Evolutionary conservation across 2,797 vertebrate species (phyloP).

Genomic region (Tragelaphus oryx): DNA sequence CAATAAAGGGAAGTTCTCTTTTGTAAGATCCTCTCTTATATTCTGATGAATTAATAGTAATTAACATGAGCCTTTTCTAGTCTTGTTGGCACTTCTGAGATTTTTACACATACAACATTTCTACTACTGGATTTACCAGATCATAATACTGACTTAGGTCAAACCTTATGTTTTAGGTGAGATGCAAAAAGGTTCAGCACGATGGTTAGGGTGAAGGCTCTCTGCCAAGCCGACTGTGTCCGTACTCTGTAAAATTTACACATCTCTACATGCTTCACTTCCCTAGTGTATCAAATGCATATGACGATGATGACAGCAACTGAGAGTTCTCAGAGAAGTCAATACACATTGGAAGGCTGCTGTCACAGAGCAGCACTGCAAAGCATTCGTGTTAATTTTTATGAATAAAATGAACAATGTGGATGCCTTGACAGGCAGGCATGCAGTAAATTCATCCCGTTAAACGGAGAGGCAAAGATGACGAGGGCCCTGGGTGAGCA

Average conservation of each 20-base stretch:
- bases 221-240: neutral
- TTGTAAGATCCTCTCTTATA: neutral
- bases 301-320: fast-evolving
- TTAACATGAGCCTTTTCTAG: neutral
- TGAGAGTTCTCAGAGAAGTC: neutral
- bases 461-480: neutral
- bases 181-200: neutral
- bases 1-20: neutral
- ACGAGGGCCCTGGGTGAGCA: neutral
- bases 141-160: neutral
- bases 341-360: fast-evolving
- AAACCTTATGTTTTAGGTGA: neutral
- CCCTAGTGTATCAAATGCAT: neutral
- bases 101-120: neutral
- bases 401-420: neutral
- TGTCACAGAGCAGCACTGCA: fast-evolving
- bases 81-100: neutral
- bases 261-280: fast-evolving
- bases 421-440: neutral
- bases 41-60: neutral
- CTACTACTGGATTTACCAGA: neutral
- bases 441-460: too few species aligned
- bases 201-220: neutral
- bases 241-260: neutral
- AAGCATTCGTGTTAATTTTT: neutral